These are phyloP conservation scores for Drosophila neotestacea DNA, from an alignment of 2,888 invertebrate species.

Conservation along the genomic window DNA sequence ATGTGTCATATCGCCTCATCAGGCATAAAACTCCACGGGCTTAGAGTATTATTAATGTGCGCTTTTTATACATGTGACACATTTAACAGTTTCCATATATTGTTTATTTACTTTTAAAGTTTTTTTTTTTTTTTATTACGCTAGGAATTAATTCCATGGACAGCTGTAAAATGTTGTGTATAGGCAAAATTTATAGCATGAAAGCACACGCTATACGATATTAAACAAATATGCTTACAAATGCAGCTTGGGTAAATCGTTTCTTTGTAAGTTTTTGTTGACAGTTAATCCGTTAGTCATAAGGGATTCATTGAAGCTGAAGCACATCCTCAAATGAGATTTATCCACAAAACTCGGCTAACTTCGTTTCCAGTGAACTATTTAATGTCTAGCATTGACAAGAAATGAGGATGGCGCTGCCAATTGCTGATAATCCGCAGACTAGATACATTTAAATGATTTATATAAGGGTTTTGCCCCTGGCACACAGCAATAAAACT, in stretches of 20 bases:
- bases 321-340: neutral
- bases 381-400: constrained; percentile 4
- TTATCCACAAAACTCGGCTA: neutral
- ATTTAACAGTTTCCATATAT: constrained; percentile 50
- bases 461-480: constrained; percentile 33
- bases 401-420: neutral
- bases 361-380: neutral
- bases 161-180: constrained; percentile 4
- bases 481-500: constrained; percentile 68
- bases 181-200: neutral
- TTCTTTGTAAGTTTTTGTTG: neutral
- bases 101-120: constrained; percentile 10
- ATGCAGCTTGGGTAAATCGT: neutral
- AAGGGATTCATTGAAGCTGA: neutral
- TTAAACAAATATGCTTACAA: neutral
- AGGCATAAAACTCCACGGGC: constrained; percentile 30
- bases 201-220: neutral
- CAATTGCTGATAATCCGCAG: constrained; percentile 32
- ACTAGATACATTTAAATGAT: constrained; percentile 39
- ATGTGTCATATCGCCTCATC: constrained; percentile 56
- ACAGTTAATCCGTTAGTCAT: neutral
- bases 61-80: constrained; percentile 60
- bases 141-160: constrained; percentile 19
- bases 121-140: constrained; percentile 3
- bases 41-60: constrained; percentile 53